Evolutionary conservation across 2,888 invertebrate species (phyloP).

Genomic region (Diarsia dahlii): DNA sequence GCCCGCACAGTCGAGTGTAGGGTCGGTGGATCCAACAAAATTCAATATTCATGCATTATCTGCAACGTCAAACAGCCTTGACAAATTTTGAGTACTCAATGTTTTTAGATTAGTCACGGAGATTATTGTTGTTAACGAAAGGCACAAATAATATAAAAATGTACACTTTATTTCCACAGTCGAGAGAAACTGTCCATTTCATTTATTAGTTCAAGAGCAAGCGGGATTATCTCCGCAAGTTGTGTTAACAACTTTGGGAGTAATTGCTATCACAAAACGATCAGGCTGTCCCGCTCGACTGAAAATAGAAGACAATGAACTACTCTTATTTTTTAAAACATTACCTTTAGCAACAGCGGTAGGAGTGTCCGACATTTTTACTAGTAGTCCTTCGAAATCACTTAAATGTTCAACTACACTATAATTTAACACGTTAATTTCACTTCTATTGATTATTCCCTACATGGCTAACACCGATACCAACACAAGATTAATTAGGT

Average conservation of each 20-base stretch:
- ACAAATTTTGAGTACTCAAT: not conserved
- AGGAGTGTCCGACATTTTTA: constrained; percentile 80
- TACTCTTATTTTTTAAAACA: constrained; percentile 40
- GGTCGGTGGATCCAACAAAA: constrained; percentile 2
- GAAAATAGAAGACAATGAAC: constrained; percentile 34
- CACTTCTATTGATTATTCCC: constrained; percentile 50
- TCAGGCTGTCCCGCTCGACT: constrained; percentile 29
- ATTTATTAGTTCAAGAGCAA: constrained; percentile 13
- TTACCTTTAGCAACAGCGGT: constrained; percentile 82
- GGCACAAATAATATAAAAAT: constrained; percentile 1
- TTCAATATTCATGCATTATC: constrained; percentile 32
- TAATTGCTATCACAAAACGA: constrained; percentile 17
- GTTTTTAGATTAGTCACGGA: constrained; percentile 3
- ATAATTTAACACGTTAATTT: constrained; percentile 58
- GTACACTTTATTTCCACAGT: constrained; percentile 36
- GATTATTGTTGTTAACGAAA: not conserved
- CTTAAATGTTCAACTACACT: constrained; percentile 64
- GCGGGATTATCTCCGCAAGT: not conserved
- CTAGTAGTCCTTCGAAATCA: constrained; percentile 60
- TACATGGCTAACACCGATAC: constrained; percentile 38
- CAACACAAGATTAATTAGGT: constrained; percentile 43
- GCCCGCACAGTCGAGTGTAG: no score
- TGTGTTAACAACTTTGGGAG: constrained; percentile 8
- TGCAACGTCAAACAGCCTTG: constrained; percentile 11
- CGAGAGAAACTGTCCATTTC: constrained; percentile 14